phyloP scores from a whole-genome alignment of 2,888 invertebrate genomes.

The Ryuthela nishihirai region DNA sequence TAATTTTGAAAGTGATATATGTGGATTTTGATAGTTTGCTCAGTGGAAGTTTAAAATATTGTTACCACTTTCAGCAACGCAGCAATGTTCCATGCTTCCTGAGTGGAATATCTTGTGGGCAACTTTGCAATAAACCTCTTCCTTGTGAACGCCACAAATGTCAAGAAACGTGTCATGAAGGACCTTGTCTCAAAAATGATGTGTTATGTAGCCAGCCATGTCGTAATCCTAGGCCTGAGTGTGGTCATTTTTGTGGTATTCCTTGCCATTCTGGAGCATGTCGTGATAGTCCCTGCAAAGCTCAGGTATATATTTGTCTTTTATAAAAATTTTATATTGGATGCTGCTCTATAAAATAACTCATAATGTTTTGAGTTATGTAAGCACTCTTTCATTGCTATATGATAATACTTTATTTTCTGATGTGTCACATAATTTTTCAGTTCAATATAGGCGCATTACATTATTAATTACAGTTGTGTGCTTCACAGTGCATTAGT shows the following conservation, averaged over 20 bases:
- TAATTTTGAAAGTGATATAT: too few relatives aligned
- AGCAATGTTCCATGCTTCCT: constrained; percentile 63
- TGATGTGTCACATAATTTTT: too few relatives aligned
- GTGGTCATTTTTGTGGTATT: constrained; percentile 81
- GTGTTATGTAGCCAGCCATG: constrained; percentile 79
- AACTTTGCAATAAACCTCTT: constrained; percentile 75
- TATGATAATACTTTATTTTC: too few relatives aligned
- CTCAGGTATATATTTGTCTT: constrained; percentile 65
- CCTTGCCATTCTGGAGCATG: constrained; percentile 74
- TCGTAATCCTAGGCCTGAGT: constrained; percentile 60
- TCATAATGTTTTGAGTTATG: too few relatives aligned
- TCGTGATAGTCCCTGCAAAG: constrained; percentile 66
- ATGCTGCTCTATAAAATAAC: too few relatives aligned
- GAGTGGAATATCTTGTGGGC: constrained; percentile 83
- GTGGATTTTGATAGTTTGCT: too few relatives aligned
- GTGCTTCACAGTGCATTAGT: too few relatives aligned
- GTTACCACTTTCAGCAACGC: constrained; percentile 14
- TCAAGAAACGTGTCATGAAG: constrained; percentile 71
- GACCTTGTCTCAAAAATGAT: constrained; percentile 63
- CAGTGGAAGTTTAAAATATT: background rate
- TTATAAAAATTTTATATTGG: too few relatives aligned
- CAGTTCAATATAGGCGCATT: too few relatives aligned
- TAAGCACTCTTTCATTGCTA: too few relatives aligned
- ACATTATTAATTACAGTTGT: too few relatives aligned
- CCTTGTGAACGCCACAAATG: constrained; percentile 82